Base-by-base conservation (phyloP, 2,113 vertebrate genomes). In the Sialia sialis region DNA sequence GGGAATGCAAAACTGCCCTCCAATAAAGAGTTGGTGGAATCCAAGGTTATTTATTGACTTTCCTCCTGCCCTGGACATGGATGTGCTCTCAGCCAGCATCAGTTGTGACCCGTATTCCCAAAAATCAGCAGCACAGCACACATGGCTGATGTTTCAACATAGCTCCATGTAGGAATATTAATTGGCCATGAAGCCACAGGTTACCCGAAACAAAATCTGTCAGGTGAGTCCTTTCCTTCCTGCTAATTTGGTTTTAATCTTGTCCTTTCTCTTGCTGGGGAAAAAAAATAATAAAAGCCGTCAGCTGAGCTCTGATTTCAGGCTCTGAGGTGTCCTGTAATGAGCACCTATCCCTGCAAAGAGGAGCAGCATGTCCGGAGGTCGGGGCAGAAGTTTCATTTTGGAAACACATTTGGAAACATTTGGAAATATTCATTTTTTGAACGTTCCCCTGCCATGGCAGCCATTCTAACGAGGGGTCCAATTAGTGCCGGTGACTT, bases 401-500 rank as follows among this genome's bases (percentile, higher is more conserved):
- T 51, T 49, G 78, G 77, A 88, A 78, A 86, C 17, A 44, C n/a
- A n/a, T n/a, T n/a, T n/a, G n/a, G n/a, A n/a, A n/a, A n/a, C n/a
- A n/a, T n/a, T n/a, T n/a, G n/a, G n/a, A n/a, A n/a, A n/a, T n/a
- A n/a, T n/a, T n/a, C n/a, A n/a, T n/a, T n/a, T n/a, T n/a, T n/a
- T 4, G 52, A 66, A 52, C 13, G 36, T 79, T 73, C 63, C 84
- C 81, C 62, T 82, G 90, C 77, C 89, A 68, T 78, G 41, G 38
- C 13, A 3, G 78, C 75, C 81, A 4, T 29, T 46, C 89, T 95
- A 94, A 97, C 54, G 46, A 94, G 66, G 62, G 73, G 27, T 19
- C 94, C 91, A 97, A 95, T 96, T 95, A 97, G 87, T 2, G 66
- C 73, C 75, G 3, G 1, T 70, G 86, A 87, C 77, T 94, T 75